These are phyloP conservation scores for Agriopis leucophaearia DNA, from an alignment of 2,888 invertebrate genomes.

Conservation along the genomic window DNA sequence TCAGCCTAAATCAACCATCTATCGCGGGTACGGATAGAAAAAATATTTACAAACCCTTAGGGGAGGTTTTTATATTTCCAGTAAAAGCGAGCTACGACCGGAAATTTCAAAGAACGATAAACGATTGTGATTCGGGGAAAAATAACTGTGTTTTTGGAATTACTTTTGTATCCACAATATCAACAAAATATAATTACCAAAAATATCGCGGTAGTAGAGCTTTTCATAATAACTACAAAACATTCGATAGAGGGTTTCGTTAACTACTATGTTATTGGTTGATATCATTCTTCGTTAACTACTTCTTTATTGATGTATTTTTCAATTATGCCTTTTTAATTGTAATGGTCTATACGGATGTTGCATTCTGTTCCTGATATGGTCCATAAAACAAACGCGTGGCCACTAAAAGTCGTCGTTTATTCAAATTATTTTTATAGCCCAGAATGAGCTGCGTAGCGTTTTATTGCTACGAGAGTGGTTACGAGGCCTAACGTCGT, in stretches of 20 bases:
- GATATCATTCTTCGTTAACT: neutral
- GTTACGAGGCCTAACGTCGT: conserved; percentile 27
- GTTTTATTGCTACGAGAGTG: conserved; percentile 27
- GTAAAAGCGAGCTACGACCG: conserved; percentile 27
- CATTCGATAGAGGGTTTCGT: no score
- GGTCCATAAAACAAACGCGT: conserved; percentile 24
- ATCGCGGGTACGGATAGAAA: conserved; percentile 11
- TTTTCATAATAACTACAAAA: no score
- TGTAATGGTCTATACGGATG: conserved; percentile 13
- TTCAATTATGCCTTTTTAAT: neutral
- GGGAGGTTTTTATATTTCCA: conserved; percentile 31
- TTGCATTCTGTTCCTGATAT: conserved; percentile 11
- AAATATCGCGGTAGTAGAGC: neutral
- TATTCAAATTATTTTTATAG: conserved; percentile 31
- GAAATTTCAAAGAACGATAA: conserved; percentile 25
- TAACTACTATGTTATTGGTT: no score
- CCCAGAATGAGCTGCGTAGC: conserved; percentile 25
- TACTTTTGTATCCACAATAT: conserved; percentile 1
- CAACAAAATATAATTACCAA: conserved; percentile 2
- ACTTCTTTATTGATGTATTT: neutral
- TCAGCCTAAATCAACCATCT: conserved; percentile 14
- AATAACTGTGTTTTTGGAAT: conserved; percentile 11
- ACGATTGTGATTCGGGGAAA: conserved; percentile 15
- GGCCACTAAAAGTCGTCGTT: conserved; percentile 26
- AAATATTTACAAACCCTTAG: conserved; percentile 29